These are phyloP conservation scores for Helicorthomorpha holstii DNA, from an alignment of 1,140 invertebrate species.

Conservation along the genomic window DNA sequence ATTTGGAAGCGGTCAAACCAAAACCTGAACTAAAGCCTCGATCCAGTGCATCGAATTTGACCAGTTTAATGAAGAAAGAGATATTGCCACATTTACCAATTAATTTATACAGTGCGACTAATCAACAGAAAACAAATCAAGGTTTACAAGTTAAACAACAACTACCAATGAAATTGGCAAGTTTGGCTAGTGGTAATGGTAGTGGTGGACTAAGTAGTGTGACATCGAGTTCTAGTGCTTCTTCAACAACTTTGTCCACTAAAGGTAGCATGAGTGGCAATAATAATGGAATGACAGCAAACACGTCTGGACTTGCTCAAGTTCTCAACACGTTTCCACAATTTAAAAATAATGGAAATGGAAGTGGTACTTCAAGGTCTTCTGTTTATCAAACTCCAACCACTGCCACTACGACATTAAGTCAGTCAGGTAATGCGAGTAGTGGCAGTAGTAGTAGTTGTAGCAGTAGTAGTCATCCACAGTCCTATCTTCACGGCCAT, in stretches of 20 bases:
- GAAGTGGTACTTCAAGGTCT: neutral
- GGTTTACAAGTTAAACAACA: constrained; percentile 53
- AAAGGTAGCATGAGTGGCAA: neutral
- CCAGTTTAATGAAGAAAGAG: neutral
- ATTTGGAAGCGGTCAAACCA: neutral
- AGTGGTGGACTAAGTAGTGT: neutral
- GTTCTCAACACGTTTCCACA: neutral
- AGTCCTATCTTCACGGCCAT: constrained; percentile 7
- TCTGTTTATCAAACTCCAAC: neutral
- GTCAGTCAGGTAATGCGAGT: constrained; percentile 11
- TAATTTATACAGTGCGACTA: constrained; percentile 61
- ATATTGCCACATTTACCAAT: constrained; percentile 20
- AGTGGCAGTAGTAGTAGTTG: constrained; percentile 14
- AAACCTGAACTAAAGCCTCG: neutral
- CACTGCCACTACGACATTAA: neutral
- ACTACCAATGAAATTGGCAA: constrained; percentile 59
- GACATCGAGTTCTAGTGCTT: neutral
- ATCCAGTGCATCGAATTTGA: neutral
- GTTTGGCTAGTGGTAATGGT: constrained; percentile 12
- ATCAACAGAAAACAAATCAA: constrained; percentile 50
- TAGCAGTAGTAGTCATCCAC: constrained; percentile 15
- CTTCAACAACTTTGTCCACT: neutral
- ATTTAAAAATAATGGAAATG: neutral
- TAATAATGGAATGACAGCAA: neutral
- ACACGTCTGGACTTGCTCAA: neutral